These are phyloP conservation scores for Chaetorhynchus papuensis DNA, from an alignment of 2,113 vertebrate species.

Conservation along the genomic window DNA sequence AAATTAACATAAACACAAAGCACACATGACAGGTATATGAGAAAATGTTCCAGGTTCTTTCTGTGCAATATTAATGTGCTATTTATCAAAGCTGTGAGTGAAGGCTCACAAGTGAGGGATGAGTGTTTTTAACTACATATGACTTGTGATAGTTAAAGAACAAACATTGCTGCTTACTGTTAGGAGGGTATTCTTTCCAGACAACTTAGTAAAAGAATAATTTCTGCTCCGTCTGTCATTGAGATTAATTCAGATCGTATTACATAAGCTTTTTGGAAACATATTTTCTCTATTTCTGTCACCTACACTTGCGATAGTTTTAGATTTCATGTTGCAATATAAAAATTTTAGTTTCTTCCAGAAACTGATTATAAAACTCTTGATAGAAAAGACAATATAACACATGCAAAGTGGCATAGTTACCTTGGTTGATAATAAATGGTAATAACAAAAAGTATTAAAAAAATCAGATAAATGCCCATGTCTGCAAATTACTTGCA, in stretches of 20 bases:
- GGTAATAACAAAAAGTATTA: background rate
- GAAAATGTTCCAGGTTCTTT: background rate
- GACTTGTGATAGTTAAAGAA: background rate
- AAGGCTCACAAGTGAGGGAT: background rate
- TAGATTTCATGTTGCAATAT: background rate
- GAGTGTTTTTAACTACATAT: background rate
- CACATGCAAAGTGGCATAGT: background rate
- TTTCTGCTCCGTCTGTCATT: background rate
- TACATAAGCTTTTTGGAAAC: background rate
- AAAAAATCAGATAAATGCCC: background rate
- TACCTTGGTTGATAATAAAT: background rate
- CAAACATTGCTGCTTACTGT: background rate
- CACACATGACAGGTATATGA: background rate
- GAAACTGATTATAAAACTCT: background rate
- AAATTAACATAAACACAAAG: conserved; percentile 40
- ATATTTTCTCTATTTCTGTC: background rate
- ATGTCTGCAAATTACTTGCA: background rate
- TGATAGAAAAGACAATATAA: background rate
- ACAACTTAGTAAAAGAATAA: background rate
- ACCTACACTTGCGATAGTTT: background rate
- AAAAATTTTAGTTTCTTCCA: background rate
- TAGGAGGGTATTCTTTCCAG: background rate
- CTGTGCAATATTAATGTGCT: background rate
- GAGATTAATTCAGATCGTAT: background rate
- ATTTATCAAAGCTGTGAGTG: background rate